Evolutionary conservation across 37 sponge, comb jelly and placozoan species (phyloP).

Genomic region (Geodia barretti): DNA sequence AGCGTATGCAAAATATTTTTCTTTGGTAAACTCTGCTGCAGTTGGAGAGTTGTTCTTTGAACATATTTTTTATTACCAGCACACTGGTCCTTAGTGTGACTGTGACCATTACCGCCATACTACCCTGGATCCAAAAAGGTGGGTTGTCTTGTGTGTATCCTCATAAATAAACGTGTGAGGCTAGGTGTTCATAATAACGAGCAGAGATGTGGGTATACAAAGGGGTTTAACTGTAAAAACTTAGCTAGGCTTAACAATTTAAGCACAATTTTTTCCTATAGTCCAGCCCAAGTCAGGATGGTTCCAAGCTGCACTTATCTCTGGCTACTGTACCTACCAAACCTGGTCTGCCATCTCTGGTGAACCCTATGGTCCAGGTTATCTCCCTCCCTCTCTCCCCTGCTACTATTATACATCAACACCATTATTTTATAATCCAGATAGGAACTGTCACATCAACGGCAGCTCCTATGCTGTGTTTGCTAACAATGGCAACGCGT

Average conservation of each 20-base stretch:
- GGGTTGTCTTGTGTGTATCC: neutral
- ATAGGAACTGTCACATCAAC: neutral
- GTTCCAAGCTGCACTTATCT: slow-evolving; percentile 89
- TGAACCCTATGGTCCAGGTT: slow-evolving; percentile 84
- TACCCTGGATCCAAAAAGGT: slow-evolving; percentile 92
- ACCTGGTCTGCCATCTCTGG: slow-evolving; percentile 93
- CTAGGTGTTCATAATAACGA: too few species aligned
- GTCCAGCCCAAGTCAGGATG: slow-evolving; percentile 84
- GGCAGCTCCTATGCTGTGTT: neutral
- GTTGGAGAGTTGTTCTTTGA: slow-evolving; percentile 79
- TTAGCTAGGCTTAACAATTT: too few species aligned
- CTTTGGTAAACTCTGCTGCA: neutral
- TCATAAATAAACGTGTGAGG: too few species aligned
- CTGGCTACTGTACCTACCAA: slow-evolving; percentile 92
- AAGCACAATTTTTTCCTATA: too few species aligned
- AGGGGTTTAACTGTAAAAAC: too few species aligned
- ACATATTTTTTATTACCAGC: slow-evolving; percentile 89
- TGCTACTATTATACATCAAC: too few species aligned
- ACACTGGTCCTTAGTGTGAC: slow-evolving; percentile 74
- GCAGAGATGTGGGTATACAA: too few species aligned
- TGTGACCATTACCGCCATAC: slow-evolving; percentile 80
- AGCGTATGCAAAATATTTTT: neutral
- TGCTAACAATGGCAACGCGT: slow-evolving; percentile 40
- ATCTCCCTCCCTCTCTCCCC: neutral
- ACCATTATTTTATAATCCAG: neutral